phyloP scores from a whole-genome alignment of 2,888 invertebrate genomes.

The Heteromurus nitidus region DNA sequence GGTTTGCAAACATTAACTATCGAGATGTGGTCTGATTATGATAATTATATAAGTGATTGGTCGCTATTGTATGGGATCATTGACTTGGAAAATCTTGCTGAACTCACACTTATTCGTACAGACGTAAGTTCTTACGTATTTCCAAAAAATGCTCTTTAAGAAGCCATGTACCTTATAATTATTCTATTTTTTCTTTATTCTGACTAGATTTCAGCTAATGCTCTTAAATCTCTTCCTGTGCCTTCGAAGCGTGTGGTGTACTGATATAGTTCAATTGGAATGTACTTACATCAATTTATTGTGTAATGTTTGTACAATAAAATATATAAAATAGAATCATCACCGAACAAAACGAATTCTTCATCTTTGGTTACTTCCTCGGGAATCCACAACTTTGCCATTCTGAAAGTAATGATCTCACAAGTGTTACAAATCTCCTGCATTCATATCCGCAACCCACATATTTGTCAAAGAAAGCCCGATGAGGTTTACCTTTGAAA shows the following conservation, averaged over 20 bases:
- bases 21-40: slow-evolving; percentile 58
- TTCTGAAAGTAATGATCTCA: background rate
- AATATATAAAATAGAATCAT: too few species aligned
- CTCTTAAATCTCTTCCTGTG: background rate
- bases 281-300: too few species aligned
- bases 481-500: slow-evolving; percentile 13
- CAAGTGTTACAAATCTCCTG: too few species aligned
- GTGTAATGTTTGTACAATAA: too few species aligned
- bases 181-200: too few species aligned
- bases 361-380: background rate
- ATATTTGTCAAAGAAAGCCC: background rate
- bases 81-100: slow-evolving; percentile 24
- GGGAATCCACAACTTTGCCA: background rate
- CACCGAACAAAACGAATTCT: too few species aligned
- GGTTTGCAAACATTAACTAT: slow-evolving; percentile 30
- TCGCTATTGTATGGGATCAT: slow-evolving; percentile 36
- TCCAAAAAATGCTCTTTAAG: too few species aligned
- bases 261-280: too few species aligned
- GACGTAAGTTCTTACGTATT: slow-evolving; percentile 27
- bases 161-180: too few species aligned
- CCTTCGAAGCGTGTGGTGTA: too few species aligned
- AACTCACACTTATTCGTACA: slow-evolving; percentile 21
- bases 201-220: too few species aligned
- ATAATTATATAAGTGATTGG: slow-evolving; percentile 46
- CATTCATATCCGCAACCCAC: background rate